A percentile compares a stretch with the other conserved stretches of the same genome.
Evolutionary conservation across 2,888 invertebrate genomes (phyloP).

Genomic region (Nymphalis c-album): DNA sequence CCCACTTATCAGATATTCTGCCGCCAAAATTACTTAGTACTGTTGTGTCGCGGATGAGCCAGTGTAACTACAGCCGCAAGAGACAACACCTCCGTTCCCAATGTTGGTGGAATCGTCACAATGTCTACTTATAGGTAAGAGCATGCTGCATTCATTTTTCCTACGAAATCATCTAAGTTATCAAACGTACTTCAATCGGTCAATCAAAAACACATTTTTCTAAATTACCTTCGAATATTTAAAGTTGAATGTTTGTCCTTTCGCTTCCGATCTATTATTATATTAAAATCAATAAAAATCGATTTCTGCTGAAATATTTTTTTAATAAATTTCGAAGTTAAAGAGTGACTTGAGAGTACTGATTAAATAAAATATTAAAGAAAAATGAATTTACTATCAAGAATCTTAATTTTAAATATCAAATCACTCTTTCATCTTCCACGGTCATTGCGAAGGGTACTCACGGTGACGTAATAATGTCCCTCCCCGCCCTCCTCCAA

Average conservation of each 20-base stretch:
- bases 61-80: no score
- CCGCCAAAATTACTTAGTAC: no score
- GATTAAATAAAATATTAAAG: neutral
- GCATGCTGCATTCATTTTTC: conserved; percentile 10
- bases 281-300: neutral
- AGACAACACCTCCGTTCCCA: no score
- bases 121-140: neutral
- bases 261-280: neutral
- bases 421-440: conserved; percentile 6
- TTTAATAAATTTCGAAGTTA: neutral
- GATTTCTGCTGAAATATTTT: neutral
- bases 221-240: neutral
- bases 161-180: neutral
- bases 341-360: neutral
- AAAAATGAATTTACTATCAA: neutral
- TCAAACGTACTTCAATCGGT: neutral
- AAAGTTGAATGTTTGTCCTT: conserved; percentile 1
- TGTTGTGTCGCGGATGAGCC: no score
- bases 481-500: conserved; percentile 85
- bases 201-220: neutral
- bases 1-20: no score
- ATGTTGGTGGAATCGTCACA: neutral
- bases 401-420: neutral
- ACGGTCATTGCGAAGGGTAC: conserved; percentile 41
- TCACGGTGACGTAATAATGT: conserved; percentile 78